These are phyloP conservation scores for Ceratotherium simum DNA, from an alignment of 2,113 vertebrate species.

Conservation along the genomic window DNA sequence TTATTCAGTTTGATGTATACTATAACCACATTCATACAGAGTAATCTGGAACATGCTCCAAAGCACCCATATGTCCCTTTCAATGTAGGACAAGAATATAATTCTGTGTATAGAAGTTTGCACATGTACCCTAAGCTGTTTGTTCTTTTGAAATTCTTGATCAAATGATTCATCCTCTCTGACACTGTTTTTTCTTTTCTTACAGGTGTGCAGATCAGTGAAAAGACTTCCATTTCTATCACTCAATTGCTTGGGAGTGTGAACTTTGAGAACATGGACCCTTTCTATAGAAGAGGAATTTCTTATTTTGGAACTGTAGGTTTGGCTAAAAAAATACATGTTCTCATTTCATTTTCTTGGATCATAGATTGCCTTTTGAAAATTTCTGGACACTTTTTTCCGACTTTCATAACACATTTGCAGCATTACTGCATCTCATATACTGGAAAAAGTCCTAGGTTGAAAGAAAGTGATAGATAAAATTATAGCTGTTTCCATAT, in stretches of 20 bases:
- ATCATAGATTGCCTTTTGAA: neutral
- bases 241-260: conserved; percentile 70
- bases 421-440: neutral
- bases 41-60: neutral
- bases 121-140: neutral
- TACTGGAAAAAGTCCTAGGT: neutral
- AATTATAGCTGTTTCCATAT: neutral
- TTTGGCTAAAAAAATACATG: neutral
- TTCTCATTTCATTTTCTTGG: neutral
- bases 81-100: neutral
- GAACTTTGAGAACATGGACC: conserved; percentile 78
- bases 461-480: neutral
- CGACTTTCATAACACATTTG: neutral
- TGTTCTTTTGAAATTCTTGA: neutral
- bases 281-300: conserved; percentile 85
- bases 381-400: neutral
- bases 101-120: neutral
- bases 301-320: conserved; percentile 84
- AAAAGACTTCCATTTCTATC: conserved; percentile 71
- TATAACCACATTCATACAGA: neutral
- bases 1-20: neutral
- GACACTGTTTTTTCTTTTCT: conserved; percentile 22
- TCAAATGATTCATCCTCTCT: neutral
- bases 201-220: conserved; percentile 84
- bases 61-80: neutral